Evolutionary conservation across 1,140 invertebrate genomes (phyloP).

Genomic region (Drosophila athabasca): DNA sequence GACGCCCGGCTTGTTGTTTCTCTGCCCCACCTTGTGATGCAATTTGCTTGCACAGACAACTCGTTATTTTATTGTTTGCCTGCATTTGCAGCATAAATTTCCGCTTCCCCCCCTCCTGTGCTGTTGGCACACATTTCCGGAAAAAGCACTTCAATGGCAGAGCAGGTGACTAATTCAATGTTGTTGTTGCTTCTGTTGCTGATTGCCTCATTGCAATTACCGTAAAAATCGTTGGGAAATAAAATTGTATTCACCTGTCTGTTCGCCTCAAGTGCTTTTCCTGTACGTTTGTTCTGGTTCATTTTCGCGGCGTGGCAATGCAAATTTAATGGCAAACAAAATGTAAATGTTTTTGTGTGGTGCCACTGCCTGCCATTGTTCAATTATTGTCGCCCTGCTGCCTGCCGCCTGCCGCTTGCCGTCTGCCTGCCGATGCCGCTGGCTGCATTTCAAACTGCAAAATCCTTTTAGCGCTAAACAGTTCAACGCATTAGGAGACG

Average conservation of each 20-base stretch:
- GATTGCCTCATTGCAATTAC: constrained; percentile 55
- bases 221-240: constrained; percentile 15
- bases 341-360: constrained; percentile 20
- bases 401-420: neutral
- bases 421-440: neutral
- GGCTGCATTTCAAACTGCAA: constrained; percentile 54
- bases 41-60: constrained; percentile 75
- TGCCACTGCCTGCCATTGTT: constrained; percentile 20
- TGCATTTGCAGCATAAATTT: constrained; percentile 59
- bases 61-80: constrained; percentile 81
- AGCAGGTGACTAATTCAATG: constrained; percentile 36
- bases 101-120: neutral
- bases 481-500: constrained; percentile 63
- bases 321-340: constrained; percentile 51
- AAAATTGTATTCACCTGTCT: constrained; percentile 36
- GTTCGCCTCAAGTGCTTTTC: constrained; percentile 2
- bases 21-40: constrained; percentile 51
- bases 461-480: constrained; percentile 78
- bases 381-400: constrained; percentile 36
- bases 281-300: neutral
- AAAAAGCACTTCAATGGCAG: neutral
- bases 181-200: constrained; percentile 7
- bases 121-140: constrained; percentile 2
- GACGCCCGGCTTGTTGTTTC: constrained; percentile 4
- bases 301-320: constrained; percentile 22